Evolutionary conservation across 2,888 invertebrate genomes (phyloP).

Genomic region (Allygus modestus): DNA sequence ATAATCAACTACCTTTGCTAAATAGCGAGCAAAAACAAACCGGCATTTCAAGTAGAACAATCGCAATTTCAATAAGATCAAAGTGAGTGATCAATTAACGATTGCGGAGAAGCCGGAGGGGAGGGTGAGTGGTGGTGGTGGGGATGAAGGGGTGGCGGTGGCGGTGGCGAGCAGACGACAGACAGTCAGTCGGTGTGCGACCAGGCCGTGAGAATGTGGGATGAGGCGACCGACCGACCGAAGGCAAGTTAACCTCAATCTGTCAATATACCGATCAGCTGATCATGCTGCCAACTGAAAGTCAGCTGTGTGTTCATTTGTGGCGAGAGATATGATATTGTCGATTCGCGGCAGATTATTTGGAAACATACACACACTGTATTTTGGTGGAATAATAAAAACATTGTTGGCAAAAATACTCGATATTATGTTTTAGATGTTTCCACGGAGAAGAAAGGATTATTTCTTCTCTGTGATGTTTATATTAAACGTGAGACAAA

Average conservation of each 20-base stretch:
- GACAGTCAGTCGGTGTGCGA: conserved; percentile 53
- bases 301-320: too few relatives aligned
- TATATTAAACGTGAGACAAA: too few relatives aligned
- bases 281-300: background rate
- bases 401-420: too few relatives aligned
- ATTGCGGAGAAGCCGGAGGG: conserved; percentile 33
- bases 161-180: conserved; percentile 6
- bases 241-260: conserved; percentile 56
- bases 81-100: conserved; percentile 54
- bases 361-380: too few relatives aligned
- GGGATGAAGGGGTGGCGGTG: conserved; percentile 10
- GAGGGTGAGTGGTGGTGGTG: background rate
- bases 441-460: too few relatives aligned
- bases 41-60: background rate
- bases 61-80: conserved; percentile 10
- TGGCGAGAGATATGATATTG: too few relatives aligned
- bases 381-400: too few relatives aligned
- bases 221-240: conserved; percentile 34
- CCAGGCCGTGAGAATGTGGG: conserved; percentile 35
- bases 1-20: too few relatives aligned
- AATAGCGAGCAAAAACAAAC: too few relatives aligned
- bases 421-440: too few relatives aligned
- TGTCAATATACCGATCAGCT: conserved; percentile 34
- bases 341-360: too few relatives aligned
- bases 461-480: too few relatives aligned